A percentile compares a stretch with the other conserved stretches of the same genome.
Conservation (phyloP, 92 coral and sea anemone species). For the Epizoanthus rinbou region DNA sequence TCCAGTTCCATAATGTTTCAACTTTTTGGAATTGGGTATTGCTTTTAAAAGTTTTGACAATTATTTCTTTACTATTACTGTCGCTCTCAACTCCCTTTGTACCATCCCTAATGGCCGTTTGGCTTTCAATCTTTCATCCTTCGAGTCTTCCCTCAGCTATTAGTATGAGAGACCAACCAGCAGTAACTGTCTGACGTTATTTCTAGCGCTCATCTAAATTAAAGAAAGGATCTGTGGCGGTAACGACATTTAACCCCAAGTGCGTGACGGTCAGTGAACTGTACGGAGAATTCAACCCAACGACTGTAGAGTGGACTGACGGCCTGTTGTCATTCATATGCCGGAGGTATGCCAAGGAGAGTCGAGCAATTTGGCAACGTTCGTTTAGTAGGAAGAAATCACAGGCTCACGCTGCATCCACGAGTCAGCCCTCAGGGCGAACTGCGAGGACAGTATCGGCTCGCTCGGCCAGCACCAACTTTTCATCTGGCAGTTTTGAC, state of each 20-base stretch:
- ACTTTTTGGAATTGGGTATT: too few species aligned
- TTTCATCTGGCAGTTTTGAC: conserved; percentile 66
- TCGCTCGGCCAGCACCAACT: conserved; percentile 56
- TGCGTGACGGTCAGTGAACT: conserved; percentile 91
- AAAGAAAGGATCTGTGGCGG: conserved; percentile 76
- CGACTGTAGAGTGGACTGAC: conserved; percentile 96
- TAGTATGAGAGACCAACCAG: background rate
- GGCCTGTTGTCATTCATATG: conserved; percentile 80
- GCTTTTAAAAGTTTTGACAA: too few species aligned
- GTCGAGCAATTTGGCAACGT: conserved; percentile 46
- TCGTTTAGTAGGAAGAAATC: conserved; percentile 47
- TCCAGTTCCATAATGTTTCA: too few species aligned
- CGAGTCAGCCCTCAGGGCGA: conserved; percentile 39
- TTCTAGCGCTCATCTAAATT: conserved; percentile 61
- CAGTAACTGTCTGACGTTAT: background rate
- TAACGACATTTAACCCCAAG: conserved; percentile 85
- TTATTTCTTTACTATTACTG: too few species aligned
- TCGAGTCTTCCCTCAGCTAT: too few species aligned
- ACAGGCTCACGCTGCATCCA: conserved; percentile 14
- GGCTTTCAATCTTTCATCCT: too few species aligned
- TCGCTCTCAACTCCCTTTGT: too few species aligned
- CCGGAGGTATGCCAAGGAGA: conserved; percentile 83
- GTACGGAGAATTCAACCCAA: conserved; percentile 89
- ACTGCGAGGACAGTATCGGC: conserved; percentile 65
- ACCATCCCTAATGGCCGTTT: too few species aligned